Evolutionary conservation across 2,888 invertebrate genomes (phyloP).

Genomic region (Himalopsyche tibetana): DNA sequence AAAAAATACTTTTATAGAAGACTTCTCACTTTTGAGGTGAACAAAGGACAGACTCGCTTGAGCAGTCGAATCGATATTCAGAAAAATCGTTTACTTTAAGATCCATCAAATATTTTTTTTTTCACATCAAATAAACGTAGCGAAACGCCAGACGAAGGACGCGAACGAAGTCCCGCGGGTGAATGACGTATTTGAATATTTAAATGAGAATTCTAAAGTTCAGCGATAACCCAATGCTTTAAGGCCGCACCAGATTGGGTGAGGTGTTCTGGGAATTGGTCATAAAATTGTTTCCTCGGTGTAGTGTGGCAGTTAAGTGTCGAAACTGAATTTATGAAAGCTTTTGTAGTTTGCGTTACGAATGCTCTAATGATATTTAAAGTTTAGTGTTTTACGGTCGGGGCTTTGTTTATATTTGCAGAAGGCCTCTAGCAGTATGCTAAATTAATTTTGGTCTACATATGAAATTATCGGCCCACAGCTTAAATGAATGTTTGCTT

Average conservation of each 20-base stretch:
- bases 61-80: background rate
- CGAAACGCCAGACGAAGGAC: conserved; percentile 1
- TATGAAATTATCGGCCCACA: background rate
- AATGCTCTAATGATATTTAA: conserved; percentile 34
- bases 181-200: conserved; percentile 55
- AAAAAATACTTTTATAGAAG: too few relatives aligned
- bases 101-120: conserved; percentile 6
- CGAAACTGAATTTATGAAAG: conserved; percentile 30
- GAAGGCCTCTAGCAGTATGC: conserved; percentile 1
- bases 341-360: background rate
- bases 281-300: conserved; percentile 57
- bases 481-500: background rate
- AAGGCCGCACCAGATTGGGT: conserved; percentile 53
- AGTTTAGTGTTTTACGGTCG: conserved; percentile 15
- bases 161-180: conserved; percentile 18
- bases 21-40: too few relatives aligned
- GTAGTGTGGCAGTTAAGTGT: conserved; percentile 8
- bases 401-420: background rate
- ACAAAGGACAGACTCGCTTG: background rate
- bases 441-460: conserved; percentile 28
- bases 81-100: conserved; percentile 18
- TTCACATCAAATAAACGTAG: conserved; percentile 9
- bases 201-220: conserved; percentile 55
- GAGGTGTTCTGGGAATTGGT: conserved; percentile 50
- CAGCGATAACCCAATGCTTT: conserved; percentile 22